phyloP scores from a whole-genome alignment of 2,113 vertebrate species.

The Hemicordylus capensis region DNA sequence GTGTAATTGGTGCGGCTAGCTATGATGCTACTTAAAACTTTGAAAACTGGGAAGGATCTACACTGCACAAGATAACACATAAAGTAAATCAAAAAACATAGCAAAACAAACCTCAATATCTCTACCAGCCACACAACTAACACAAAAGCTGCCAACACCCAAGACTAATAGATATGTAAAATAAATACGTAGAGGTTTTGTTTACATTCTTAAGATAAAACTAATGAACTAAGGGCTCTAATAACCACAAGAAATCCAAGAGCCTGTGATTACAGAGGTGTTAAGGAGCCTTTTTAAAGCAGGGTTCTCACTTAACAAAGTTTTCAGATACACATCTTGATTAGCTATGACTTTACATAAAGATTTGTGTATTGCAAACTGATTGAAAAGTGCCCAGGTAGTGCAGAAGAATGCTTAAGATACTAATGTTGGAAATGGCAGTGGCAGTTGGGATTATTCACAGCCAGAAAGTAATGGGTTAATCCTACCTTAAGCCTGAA shows the following conservation, averaged over 20 bases:
- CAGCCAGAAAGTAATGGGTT: too few relatives aligned
- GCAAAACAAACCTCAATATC: conserved; percentile 8
- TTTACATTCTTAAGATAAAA: conserved; percentile 29
- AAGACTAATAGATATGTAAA: conserved; percentile 34
- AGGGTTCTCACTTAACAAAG: not conserved
- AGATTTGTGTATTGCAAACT: not conserved
- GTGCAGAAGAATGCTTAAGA: not conserved
- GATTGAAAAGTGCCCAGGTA: not conserved
- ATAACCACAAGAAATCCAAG: conserved; percentile 16
- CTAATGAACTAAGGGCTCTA: conserved; percentile 9
- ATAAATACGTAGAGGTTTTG: conserved; percentile 2
- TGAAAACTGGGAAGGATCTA: not conserved
- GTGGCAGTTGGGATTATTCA: too few relatives aligned
- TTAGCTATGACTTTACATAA: not conserved
- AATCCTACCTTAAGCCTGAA: too few relatives aligned
- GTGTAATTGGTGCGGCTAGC: not conserved
- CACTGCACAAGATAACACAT: not conserved
- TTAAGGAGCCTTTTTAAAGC: not conserved
- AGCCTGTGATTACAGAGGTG: not conserved
- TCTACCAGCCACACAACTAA: conserved; percentile 20
- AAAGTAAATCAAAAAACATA: conserved; percentile 13
- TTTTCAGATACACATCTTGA: not conserved
- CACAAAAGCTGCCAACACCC: conserved; percentile 10
- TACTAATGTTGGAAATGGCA: too few relatives aligned
- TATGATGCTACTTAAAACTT: conserved; percentile 15